phyloP scores from a whole-genome alignment of 2,113 vertebrate genomes.

The Myiagra hebetior region DNA sequence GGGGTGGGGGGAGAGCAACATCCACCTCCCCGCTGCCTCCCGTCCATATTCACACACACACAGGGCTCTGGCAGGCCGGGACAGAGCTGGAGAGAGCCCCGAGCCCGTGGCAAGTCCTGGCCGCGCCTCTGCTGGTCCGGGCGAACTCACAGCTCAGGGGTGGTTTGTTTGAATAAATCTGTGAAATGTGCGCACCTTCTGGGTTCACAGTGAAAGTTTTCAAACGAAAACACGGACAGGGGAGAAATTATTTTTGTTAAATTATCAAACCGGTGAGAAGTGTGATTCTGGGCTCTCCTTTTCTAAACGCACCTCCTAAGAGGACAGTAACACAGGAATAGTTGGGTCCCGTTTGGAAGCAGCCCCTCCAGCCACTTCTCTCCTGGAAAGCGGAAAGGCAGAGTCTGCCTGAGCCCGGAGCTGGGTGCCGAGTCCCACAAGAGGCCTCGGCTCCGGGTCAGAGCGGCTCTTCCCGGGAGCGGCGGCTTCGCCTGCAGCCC shows the following conservation, averaged over 20 bases:
- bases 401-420: background rate
- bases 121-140: background rate
- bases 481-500: background rate
- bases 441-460: background rate
- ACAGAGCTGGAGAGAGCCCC: background rate
- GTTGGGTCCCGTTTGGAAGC: background rate
- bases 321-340: background rate
- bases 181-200: background rate
- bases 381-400: background rate
- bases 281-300: background rate
- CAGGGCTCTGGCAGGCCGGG: background rate
- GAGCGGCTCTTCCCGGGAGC: background rate
- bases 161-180: background rate
- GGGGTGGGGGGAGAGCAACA: background rate
- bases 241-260: background rate
- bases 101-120: background rate
- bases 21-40: background rate
- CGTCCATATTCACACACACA: fast-evolving
- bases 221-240: background rate
- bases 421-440: background rate
- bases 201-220: background rate
- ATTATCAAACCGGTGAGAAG: background rate
- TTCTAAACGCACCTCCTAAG: background rate
- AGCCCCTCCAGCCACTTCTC: background rate
- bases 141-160: background rate